Evolutionary conservation across 2,888 invertebrate genomes (phyloP).

Genomic region (Gryllus longicercus): DNA sequence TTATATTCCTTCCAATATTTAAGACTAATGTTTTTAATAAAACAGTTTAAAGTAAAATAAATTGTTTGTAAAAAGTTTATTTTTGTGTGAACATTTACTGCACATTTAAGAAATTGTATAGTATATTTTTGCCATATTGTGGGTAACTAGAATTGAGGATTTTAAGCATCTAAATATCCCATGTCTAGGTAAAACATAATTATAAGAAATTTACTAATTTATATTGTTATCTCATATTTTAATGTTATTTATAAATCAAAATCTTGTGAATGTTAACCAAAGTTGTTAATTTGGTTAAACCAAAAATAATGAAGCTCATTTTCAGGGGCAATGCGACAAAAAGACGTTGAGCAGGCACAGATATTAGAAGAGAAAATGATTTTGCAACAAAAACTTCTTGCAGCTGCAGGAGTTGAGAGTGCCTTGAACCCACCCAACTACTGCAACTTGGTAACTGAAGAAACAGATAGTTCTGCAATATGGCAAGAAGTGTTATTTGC

Average conservation of each 20-base stretch:
- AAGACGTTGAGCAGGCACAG: constrained; percentile 82
- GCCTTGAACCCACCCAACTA: constrained; percentile 66
- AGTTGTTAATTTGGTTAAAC: constrained; percentile 36
- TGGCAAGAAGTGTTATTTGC: constrained; percentile 80
- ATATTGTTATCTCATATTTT: too few species aligned
- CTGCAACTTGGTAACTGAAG: constrained; percentile 68
- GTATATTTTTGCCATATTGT: too few species aligned
- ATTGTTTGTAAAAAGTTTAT: too few species aligned
- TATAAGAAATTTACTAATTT: too few species aligned
- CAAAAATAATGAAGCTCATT: constrained; percentile 23
- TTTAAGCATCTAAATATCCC: too few species aligned
- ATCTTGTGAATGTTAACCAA: background rate
- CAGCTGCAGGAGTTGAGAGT: constrained; percentile 59
- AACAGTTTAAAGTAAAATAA: too few species aligned
- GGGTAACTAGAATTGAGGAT: too few species aligned
- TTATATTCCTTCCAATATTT: too few species aligned
- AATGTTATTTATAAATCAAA: background rate
- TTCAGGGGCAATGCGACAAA: constrained; percentile 77
- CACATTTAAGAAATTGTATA: too few species aligned
- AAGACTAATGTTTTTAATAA: too few species aligned
- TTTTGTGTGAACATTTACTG: too few species aligned
- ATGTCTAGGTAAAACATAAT: too few species aligned
- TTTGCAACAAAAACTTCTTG: constrained; percentile 72
- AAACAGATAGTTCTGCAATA: constrained; percentile 68
- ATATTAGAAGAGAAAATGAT: constrained; percentile 86